phyloP scores from a whole-genome alignment of 2,797 vertebrate species.

The Leuciscus waleckii region DNA sequence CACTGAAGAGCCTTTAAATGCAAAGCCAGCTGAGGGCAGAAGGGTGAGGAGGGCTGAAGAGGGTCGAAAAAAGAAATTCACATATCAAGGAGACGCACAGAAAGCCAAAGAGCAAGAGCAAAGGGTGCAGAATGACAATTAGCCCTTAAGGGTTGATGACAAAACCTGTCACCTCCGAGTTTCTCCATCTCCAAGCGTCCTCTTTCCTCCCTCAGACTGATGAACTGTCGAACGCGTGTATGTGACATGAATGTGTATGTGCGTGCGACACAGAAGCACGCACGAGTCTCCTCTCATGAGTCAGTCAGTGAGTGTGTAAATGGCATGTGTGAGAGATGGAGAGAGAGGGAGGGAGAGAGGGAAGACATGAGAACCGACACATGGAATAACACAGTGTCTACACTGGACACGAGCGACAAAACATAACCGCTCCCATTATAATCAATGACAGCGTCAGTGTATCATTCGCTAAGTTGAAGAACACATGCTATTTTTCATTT shows the following conservation, averaged over 20 bases:
- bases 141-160: slow-evolving; percentile 65
- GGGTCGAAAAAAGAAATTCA: slow-evolving; percentile 5
- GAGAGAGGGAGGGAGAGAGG: not conserved
- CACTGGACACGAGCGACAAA: not conserved
- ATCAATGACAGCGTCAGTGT: not conserved
- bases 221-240: slow-evolving; percentile 41
- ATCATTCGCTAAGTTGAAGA: not conserved
- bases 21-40: slow-evolving; percentile 41
- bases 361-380: slow-evolving; percentile 42
- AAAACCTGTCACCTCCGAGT: slow-evolving; percentile 64
- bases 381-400: slow-evolving; percentile 26
- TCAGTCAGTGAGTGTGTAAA: slow-evolving; percentile 13
- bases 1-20: slow-evolving; percentile 49
- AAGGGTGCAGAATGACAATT: slow-evolving; percentile 37
- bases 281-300: slow-evolving; percentile 20
- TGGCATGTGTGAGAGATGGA: slow-evolving; percentile 26
- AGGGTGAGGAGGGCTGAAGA: slow-evolving; percentile 6
- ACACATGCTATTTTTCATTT: too few relatives aligned
- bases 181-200: slow-evolving; percentile 40
- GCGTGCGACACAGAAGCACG: slow-evolving; percentile 1
- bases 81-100: not conserved
- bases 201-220: slow-evolving; percentile 61
- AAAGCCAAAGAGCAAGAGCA: slow-evolving; percentile 21
- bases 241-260: slow-evolving; percentile 32
- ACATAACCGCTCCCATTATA: slow-evolving; percentile 28